These are phyloP conservation scores for Eremophila alpestris DNA, from an alignment of 2,797 vertebrate species.

Conservation along the genomic window DNA sequence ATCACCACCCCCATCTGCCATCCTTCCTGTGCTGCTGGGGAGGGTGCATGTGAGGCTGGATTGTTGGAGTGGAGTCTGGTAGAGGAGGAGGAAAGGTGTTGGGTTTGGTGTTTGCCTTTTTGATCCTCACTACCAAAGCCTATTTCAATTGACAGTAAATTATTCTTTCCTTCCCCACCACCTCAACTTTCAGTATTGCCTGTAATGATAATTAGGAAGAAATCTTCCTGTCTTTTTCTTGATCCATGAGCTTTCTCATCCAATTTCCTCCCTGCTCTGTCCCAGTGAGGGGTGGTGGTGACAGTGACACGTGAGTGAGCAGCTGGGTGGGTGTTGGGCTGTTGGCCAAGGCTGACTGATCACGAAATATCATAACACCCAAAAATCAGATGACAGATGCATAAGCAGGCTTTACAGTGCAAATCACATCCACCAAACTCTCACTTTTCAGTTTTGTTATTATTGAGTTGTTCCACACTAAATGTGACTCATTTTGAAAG, in stretches of 20 bases:
- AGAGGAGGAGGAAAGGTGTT: background rate
- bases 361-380: background rate
- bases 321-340: background rate
- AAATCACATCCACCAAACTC: background rate
- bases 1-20: background rate
- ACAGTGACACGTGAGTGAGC: background rate
- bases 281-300: background rate
- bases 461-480: background rate
- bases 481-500: background rate
- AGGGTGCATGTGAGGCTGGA: background rate
- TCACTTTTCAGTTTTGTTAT: background rate
- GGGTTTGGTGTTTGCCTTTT: background rate
- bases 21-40: background rate
- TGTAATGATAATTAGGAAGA: background rate
- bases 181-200: background rate
- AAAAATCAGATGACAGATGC: background rate
- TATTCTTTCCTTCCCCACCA: background rate
- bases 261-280: background rate
- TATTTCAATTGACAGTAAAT: background rate
- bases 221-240: background rate
- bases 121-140: background rate
- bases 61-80: background rate
- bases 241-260: background rate
- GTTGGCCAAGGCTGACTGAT: background rate
- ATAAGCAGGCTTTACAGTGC: background rate